Base-by-base conservation (phyloP, 2,888 invertebrate genomes). In the Cyrtodaria siliqua region DNA sequence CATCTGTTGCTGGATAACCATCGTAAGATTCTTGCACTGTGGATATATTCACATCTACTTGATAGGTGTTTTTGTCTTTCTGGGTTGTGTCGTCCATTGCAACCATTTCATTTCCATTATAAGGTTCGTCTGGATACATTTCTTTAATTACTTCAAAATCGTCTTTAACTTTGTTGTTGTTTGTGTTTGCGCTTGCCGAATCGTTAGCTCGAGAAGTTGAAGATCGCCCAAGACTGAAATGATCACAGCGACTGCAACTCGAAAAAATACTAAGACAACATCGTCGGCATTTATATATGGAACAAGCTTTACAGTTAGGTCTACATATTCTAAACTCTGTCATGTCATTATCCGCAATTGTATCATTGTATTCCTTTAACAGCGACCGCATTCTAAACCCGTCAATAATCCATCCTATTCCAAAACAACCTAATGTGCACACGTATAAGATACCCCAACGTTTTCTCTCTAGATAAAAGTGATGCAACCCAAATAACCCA, bases 341-440 rank as follows among this genome's bases (percentile, higher is more conserved):
- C 60, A 80, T 63, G 42, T 80, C 80, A 1, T 70, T 66, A 44
- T 80, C 76, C 4, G 50, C 20, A 8, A 77, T 63, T 23, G 49
- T 62, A 24, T 63, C 63, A 27, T 83, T 83, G 50, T 50, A 78
- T 14, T 83, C 79, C 29, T 64, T 68, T 14, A 83, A 33, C 44
- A 83, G 40, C 6, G 38, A 61, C 2, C 66, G 70, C 8, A 83
- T 44, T 16, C 83, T 47, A 12, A 76, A 63, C 0, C 76, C 76
- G 27, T 83, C 83, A 26, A 83, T 73, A n/a, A 83, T 42, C 78
- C 80, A 83, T 0, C 83, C 83, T 23, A 80, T 52, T 8, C 70
- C 70, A 12, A 80, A 57, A 49, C 81, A 73, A 3, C 83, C 83
- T 12, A 83, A 56, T 2, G 80, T 81, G 47, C 76, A 81, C 1